Percentiles rank a stretch among this genome's conserved stretches.
Evolutionary conservation across 2,888 invertebrate species (phyloP).

Genomic region (Synanthedon tipuliformis): DNA sequence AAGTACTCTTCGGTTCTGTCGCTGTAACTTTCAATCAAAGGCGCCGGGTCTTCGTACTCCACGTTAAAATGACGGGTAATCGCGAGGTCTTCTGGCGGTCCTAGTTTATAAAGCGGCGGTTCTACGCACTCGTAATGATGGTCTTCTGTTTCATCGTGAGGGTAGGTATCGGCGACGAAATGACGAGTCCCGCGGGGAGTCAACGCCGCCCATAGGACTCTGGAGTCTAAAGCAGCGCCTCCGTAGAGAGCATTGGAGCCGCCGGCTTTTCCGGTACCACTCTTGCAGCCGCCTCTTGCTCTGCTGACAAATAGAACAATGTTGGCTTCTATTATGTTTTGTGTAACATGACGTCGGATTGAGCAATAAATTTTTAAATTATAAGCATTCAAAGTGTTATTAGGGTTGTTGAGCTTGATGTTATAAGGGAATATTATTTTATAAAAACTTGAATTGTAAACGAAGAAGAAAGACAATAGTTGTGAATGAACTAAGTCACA

Average conservation of each 20-base stretch:
- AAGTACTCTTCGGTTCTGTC: constrained; percentile 60
- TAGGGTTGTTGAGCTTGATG: no score
- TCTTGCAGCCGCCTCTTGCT: constrained; percentile 66
- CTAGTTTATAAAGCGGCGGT: constrained; percentile 61
- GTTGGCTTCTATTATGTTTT: no score
- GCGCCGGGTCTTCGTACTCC: constrained; percentile 84
- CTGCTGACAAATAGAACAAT: constrained; percentile 17
- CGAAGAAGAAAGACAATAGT: no score
- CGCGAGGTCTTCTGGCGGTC: constrained; percentile 54
- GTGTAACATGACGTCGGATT: no score
- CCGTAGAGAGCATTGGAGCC: constrained; percentile 58
- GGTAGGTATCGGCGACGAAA: constrained; percentile 76
- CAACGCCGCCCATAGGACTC: constrained; percentile 85
- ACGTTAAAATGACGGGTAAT: constrained; percentile 85
- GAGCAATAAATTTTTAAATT: no score
- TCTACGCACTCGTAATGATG: constrained; percentile 81
- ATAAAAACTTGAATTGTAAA: no score
- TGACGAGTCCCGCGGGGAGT: constrained; percentile 86
- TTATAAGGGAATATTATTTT: no score
- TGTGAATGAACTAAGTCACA: no score
- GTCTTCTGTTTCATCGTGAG: constrained; percentile 73
- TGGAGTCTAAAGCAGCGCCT: constrained; percentile 72
- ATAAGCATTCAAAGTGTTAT: no score
- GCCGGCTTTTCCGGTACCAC: constrained; percentile 64
- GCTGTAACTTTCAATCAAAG: constrained; percentile 79